Base-by-base conservation (phyloP, 2,888 invertebrate species). In the Diogma glabrata region DNA sequence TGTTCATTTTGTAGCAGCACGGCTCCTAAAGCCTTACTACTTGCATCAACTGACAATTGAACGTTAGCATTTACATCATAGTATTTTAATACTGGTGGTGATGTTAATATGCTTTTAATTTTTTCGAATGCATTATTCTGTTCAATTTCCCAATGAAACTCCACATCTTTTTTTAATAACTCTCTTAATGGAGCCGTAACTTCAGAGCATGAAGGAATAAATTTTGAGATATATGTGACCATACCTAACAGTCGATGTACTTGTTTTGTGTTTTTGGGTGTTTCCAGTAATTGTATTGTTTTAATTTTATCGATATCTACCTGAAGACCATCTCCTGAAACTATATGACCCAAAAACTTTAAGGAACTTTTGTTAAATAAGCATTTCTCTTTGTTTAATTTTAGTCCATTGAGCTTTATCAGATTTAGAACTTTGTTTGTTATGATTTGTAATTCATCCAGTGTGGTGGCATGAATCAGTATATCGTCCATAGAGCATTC, bases 311-410 rank as follows among this genome's bases (percentile, higher is more conserved):
- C 38, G 26, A 19, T 8, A 50, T 56, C 57, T 10, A 50, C 20
- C 12, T 20, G 9, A 12, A 56, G 50, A n/a, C 55, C 55, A 16
- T 55, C n/a, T 30, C 47, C 22, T 33, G 43, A 52, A 19, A 57
- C 52, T 8, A 49, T 49, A 47, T 57, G 56, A 14, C 57, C 57
- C 9, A 59, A 23, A 53, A 52, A 56, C 48, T 53, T 54, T 5
- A 58, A 51, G 3, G 45, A 40, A 4, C 4, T 17, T 40, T 17
- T 17, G 14, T 14, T 51, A n/a, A n/a, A n/a, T n/a, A 53, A 43
- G 23, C 57, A 61, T 52, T 62, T 62, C 20, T 58, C 56, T 47
- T 53, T 53, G 20, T 58, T 60, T 8, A 63, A 47, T 36, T 59
- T 60, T 19, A 62, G 51, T 5, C 60, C 60, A n/a, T n/a, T n/a